Conservation (phyloP, 2,888 invertebrate species). For the Tenthredo mesomela region DNA sequence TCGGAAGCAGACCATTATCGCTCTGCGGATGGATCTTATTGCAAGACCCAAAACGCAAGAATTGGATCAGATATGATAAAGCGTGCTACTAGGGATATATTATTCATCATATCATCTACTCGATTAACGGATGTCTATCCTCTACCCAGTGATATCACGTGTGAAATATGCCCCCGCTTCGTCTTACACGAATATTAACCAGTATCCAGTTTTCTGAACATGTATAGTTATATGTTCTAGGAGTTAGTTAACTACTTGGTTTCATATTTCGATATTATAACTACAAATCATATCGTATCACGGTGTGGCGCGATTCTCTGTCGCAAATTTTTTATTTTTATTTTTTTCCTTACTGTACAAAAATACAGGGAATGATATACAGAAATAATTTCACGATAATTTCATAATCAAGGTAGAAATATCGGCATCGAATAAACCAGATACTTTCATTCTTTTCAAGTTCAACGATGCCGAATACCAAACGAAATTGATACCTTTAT, state of each 20-base stretch:
- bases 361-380: background rate
- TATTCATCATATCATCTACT: background rate
- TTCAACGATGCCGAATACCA: background rate
- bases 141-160: background rate
- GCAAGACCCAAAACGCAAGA: too few relatives aligned
- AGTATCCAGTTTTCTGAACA: background rate
- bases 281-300: background rate
- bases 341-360: background rate
- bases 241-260: conserved; percentile 13
- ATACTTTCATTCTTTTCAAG: background rate
- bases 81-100: too few relatives aligned
- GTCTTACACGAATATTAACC: background rate
- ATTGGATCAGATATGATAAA: too few relatives aligned
- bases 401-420: background rate
- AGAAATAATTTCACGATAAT: background rate
- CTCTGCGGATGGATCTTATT: too few relatives aligned
- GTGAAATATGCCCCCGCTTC: background rate
- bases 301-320: background rate
- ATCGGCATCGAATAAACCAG: background rate
- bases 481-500: conserved; percentile 6
- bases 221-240: background rate
- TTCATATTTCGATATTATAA: background rate
- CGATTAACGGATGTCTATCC: background rate
- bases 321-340: too few relatives aligned
- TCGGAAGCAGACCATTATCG: too few relatives aligned